phyloP scores from a whole-genome alignment of 2,113 vertebrate species.

The Trematocara nigrifrons region DNA sequence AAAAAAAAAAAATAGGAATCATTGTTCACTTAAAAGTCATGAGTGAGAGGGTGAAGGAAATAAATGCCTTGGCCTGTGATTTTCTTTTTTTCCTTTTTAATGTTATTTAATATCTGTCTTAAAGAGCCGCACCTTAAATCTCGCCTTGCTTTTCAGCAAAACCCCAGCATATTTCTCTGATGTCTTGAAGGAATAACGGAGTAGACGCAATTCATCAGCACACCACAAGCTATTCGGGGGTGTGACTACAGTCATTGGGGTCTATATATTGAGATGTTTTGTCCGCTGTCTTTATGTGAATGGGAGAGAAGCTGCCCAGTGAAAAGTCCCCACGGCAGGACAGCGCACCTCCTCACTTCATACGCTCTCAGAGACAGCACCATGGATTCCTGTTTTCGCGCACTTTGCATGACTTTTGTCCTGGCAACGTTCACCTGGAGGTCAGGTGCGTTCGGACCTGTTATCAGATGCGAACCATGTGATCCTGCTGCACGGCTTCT shows the following conservation, averaged over 20 bases:
- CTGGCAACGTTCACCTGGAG: slow-evolving; percentile 60
- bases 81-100: neutral
- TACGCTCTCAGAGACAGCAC: neutral
- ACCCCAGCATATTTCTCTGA: neutral
- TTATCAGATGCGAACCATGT: slow-evolving; percentile 87
- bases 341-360: slow-evolving; percentile 4
- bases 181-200: slow-evolving; percentile 16
- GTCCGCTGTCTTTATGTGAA: slow-evolving; percentile 61
- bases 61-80: neutral
- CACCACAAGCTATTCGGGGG: slow-evolving; percentile 74
- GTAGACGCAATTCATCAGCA: slow-evolving; percentile 31
- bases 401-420: slow-evolving; percentile 71
- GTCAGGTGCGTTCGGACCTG: slow-evolving; percentile 73
- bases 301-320: slow-evolving; percentile 48
- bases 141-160: neutral
- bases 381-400: slow-evolving; percentile 73
- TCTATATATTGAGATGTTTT: slow-evolving; percentile 80
- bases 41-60: neutral
- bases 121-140: neutral
- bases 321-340: neutral
- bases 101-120: neutral
- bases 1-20: neutral
- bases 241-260: slow-evolving; percentile 75
- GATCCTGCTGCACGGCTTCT: slow-evolving; percentile 76
- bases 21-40: neutral